Percentiles rank a stretch among this genome's conserved stretches.
phyloP scores from a whole-genome alignment of 2,113 vertebrate genomes.

The Zosterops japonicus region DNA sequence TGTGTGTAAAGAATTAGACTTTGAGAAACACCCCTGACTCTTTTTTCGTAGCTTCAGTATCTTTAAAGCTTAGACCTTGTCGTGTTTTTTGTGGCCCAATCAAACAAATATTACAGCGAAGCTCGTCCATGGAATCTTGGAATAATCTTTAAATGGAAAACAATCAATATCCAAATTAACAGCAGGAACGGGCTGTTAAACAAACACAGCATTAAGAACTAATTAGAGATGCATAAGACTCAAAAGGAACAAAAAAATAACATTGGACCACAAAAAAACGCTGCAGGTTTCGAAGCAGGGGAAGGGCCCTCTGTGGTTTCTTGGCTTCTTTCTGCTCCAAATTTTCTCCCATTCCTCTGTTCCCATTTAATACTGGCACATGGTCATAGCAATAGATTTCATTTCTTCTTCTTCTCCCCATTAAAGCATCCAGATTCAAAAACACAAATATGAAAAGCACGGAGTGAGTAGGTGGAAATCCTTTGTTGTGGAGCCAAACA shows the following conservation, averaged over 20 bases:
- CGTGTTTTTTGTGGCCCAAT: fast-evolving
- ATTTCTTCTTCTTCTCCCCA: neutral
- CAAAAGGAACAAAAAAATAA: neutral
- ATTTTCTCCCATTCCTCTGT: neutral
- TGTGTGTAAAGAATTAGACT: neutral
- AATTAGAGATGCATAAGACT: neutral
- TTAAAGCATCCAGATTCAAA: constrained; percentile 27
- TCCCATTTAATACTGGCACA: neutral
- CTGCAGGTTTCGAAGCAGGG: neutral
- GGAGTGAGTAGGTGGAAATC: constrained; percentile 43
- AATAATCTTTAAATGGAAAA: neutral
- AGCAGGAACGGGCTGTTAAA: neutral
- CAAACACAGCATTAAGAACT: neutral
- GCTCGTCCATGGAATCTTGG: neutral
- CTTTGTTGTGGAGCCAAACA: constrained; percentile 57
- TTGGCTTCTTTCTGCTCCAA: neutral
- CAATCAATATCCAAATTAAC: neutral
- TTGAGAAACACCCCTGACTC: neutral
- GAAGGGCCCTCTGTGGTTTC: neutral
- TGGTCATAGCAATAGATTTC: neutral
- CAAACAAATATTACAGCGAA: neutral
- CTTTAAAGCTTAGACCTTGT: neutral
- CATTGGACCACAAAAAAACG: neutral
- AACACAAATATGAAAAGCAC: constrained; percentile 30
- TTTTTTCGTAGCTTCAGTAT: neutral